A percentile compares a stretch with the other conserved stretches of the same genome.
phyloP scores from a whole-genome alignment of 2,888 invertebrate genomes.

The Lampropteryx suffumata region DNA sequence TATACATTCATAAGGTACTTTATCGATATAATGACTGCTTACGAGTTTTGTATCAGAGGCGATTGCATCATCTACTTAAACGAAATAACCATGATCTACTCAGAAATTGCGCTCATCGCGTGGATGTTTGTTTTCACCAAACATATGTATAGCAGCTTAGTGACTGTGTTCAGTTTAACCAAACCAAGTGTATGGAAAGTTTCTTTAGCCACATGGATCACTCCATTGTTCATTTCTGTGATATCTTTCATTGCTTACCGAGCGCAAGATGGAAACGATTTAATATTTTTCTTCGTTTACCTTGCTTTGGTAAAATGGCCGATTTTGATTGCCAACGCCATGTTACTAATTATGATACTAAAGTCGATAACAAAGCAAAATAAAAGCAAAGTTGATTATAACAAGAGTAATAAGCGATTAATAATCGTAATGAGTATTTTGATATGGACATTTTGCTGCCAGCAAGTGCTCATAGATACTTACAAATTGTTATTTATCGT shows the following conservation, averaged over 20 bases:
- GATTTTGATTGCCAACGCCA: constrained; percentile 53
- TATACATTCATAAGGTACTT: constrained; percentile 55
- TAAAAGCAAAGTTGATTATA: constrained; percentile 46
- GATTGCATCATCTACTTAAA: constrained; percentile 38
- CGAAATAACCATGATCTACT: constrained; percentile 46
- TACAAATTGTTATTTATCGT: constrained; percentile 51
- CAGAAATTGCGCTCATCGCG: constrained; percentile 55
- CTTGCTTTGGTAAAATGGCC: constrained; percentile 64
- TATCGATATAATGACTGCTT: constrained; percentile 45
- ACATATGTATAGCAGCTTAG: constrained; percentile 63
- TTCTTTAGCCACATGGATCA: constrained; percentile 54
- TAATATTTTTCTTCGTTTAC: constrained; percentile 43
- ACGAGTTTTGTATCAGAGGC: constrained; percentile 25
- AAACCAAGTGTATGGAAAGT: constrained; percentile 47
- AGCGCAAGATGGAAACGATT: constrained; percentile 26
- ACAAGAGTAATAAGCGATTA: constrained; percentile 42
- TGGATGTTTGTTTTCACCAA: constrained; percentile 72
- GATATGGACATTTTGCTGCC: constrained; percentile 64
- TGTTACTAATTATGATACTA: constrained; percentile 52
- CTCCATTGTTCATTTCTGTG: constrained; percentile 44
- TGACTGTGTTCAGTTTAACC: constrained; percentile 54
- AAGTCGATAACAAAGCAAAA: constrained; percentile 53
- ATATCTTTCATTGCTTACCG: constrained; percentile 33
- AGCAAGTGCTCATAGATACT: constrained; percentile 58
- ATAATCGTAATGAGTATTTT: constrained; percentile 58